Percentiles rank a stretch among this genome's conserved stretches.
Conservation (phyloP, 1,140 invertebrate species). For the Ips nitidus region DNA sequence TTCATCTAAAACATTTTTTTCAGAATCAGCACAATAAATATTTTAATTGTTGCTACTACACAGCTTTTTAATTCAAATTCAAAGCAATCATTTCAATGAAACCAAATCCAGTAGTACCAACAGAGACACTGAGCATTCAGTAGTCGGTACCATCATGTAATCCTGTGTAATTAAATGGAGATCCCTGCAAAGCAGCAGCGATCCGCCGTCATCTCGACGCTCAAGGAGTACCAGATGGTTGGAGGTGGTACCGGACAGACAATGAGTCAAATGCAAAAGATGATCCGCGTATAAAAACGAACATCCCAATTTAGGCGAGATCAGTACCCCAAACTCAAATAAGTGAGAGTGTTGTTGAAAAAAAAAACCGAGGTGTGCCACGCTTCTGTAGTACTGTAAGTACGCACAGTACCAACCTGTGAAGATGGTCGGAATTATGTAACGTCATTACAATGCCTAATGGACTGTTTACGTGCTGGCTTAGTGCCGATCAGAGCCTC, state of each 20-base stretch:
- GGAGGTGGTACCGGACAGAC: constrained; percentile 26
- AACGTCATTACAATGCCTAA: neutral
- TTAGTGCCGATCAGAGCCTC: neutral
- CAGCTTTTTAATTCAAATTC: too few relatives aligned
- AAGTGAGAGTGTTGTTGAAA: constrained; percentile 31
- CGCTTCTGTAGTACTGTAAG: constrained; percentile 19
- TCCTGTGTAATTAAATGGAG: neutral
- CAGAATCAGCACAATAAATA: too few relatives aligned
- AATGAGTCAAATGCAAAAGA: constrained; percentile 34
- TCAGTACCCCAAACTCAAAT: constrained; percentile 33
- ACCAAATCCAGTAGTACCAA: too few relatives aligned
- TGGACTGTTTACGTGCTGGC: neutral
- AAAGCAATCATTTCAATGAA: too few relatives aligned
- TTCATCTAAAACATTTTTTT: too few relatives aligned
- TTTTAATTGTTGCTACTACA: too few relatives aligned
- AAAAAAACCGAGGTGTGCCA: constrained; percentile 31
- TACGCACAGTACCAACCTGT: constrained; percentile 9
- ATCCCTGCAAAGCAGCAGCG: neutral
- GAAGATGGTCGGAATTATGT: constrained; percentile 2
- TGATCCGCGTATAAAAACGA: constrained; percentile 37
- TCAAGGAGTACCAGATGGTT: constrained; percentile 25
- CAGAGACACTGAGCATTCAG: neutral
- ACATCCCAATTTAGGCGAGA: constrained; percentile 29
- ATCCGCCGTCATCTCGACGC: constrained; percentile 14
- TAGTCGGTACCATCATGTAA: neutral